These are phyloP conservation scores for Oscheius sp. DNA, from an alignment of 2,888 invertebrate species.

Conservation along the genomic window DNA sequence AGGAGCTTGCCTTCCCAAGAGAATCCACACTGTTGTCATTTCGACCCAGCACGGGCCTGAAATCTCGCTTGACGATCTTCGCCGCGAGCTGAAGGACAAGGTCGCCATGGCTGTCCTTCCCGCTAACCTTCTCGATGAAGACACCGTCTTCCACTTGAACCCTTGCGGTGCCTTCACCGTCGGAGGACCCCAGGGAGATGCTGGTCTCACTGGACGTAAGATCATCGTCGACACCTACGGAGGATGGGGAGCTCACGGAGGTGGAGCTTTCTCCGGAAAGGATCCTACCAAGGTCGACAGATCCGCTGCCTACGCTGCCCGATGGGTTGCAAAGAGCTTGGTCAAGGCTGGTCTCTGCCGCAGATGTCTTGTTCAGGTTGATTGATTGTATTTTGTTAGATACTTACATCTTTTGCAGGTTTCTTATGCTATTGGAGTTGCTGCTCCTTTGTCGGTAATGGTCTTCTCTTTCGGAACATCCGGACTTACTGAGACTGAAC, in stretches of 20 bases:
- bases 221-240: conserved; percentile 99
- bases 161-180: conserved; percentile 96
- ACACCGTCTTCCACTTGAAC: conserved; percentile 94
- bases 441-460: conserved; percentile 95
- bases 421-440: conserved; percentile 88
- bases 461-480: conserved; percentile 98
- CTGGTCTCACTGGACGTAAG: conserved; percentile 86
- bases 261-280: conserved; percentile 98
- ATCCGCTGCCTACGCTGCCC: conserved; percentile 96
- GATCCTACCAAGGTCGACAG: conserved; percentile 87
- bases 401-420: conserved; percentile 79
- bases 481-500: conserved; percentile 82
- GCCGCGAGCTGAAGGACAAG: conserved; percentile 78
- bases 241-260: conserved; percentile 99
- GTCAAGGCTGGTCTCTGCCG: conserved; percentile 94
- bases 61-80: conserved; percentile 79
- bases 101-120: conserved; percentile 93
- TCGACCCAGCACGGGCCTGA: conserved; percentile 96
- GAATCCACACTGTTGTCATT: conserved; percentile 96
- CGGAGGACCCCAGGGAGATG: conserved; percentile 77
- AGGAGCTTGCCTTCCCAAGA: conserved; percentile 91
- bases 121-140: conserved; percentile 86
- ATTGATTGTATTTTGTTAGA: neutral
- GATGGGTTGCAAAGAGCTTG: conserved; percentile 98
- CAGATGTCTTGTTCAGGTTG: conserved; percentile 88